These are phyloP conservation scores for Tetramorium parvispinum DNA, from an alignment of 1,140 invertebrate species.

Conservation along the genomic window DNA sequence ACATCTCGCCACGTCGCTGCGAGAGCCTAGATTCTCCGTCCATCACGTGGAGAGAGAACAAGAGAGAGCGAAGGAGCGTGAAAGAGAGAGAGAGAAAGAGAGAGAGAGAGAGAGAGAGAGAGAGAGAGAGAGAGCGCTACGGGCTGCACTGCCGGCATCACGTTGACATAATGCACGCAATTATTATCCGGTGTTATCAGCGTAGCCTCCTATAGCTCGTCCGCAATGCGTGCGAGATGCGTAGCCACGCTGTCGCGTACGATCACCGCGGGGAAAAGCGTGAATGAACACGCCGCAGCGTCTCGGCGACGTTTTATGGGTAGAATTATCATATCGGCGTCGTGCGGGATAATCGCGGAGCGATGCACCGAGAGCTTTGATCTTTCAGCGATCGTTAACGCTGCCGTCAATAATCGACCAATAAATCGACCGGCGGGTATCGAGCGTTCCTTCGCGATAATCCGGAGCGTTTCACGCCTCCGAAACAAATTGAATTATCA, in stretches of 20 bases:
- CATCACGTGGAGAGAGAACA: constrained; percentile 37
- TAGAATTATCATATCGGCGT: constrained; percentile 46
- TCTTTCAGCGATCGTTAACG: constrained; percentile 50
- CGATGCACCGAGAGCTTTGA: constrained; percentile 14
- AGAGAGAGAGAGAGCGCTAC: constrained; percentile 64
- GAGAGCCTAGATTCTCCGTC: constrained; percentile 70
- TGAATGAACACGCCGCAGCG: constrained; percentile 27
- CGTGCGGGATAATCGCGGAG: constrained; percentile 6
- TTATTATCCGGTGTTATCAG: constrained; percentile 80
- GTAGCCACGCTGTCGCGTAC: constrained; percentile 17
- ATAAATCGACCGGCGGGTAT: constrained; percentile 18
- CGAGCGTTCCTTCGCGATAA: background rate
- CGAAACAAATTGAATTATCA: background rate
- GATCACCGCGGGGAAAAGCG: constrained; percentile 31
- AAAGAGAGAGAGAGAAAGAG: constrained; percentile 54
- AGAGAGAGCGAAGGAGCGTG: background rate
- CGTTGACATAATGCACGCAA: constrained; percentile 81
- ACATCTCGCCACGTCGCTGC: constrained; percentile 40
- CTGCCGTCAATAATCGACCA: background rate
- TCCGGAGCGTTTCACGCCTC: background rate
- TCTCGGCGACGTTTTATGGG: constrained; percentile 50
- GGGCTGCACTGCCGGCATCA: constrained; percentile 73
- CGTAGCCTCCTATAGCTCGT: background rate
- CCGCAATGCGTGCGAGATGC: background rate
- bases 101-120: background rate